Percentiles rank a stretch among this genome's conserved stretches.
These are phyloP conservation scores for Seriola quinqueradiata DNA, from an alignment of 2,113 vertebrate genomes.

Conservation along the genomic window DNA sequence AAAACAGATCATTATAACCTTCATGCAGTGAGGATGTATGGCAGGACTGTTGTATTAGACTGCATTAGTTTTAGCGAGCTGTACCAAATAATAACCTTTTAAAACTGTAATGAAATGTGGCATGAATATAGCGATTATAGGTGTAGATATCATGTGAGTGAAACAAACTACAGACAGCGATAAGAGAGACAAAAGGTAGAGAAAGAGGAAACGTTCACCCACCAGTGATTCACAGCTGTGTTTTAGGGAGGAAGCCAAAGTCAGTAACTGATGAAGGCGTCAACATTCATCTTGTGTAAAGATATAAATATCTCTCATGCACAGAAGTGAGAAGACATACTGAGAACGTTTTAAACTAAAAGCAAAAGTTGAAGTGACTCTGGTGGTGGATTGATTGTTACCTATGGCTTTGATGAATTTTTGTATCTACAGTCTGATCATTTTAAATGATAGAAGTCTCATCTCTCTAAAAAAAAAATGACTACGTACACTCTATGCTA, in stretches of 20 bases:
- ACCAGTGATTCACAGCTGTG: slow-evolving; percentile 48
- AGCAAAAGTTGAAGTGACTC: background rate
- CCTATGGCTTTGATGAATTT: background rate
- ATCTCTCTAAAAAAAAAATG: background rate
- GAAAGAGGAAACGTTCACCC: slow-evolving; percentile 48
- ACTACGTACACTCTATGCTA: background rate
- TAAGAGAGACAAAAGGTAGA: background rate
- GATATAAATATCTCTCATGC: slow-evolving; percentile 6
- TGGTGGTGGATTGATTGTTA: background rate
- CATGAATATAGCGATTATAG: too few relatives aligned
- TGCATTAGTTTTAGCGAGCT: too few relatives aligned
- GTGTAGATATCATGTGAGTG: too few relatives aligned
- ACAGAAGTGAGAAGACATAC: background rate
- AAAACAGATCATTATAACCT: too few relatives aligned
- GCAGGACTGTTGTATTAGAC: too few relatives aligned
- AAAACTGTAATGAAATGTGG: too few relatives aligned
- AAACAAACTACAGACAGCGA: too few relatives aligned
- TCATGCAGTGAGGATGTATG: too few relatives aligned
- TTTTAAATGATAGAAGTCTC: background rate
- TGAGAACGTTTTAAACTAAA: slow-evolving; percentile 9
- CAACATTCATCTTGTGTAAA: background rate
- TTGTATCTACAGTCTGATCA: background rate
- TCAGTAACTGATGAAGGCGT: slow-evolving; percentile 14
- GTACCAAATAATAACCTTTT: too few relatives aligned
- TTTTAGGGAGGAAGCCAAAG: slow-evolving; percentile 18